A percentile compares a stretch with the other conserved stretches of the same genome.
phyloP scores from a whole-genome alignment of 2,113 vertebrate genomes.

The Psettodes erumei region DNA sequence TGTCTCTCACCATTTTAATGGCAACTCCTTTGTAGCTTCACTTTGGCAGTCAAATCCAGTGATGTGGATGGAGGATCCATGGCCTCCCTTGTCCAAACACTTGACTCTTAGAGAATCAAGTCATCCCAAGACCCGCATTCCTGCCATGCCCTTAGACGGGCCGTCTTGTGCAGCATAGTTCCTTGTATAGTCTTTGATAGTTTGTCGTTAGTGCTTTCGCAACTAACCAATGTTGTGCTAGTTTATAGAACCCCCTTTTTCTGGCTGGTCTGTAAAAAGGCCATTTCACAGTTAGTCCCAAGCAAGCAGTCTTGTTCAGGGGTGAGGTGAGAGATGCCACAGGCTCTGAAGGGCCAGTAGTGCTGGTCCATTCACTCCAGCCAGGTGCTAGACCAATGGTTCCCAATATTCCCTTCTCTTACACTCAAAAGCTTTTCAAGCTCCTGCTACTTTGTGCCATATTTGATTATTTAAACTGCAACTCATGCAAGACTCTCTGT shows the following conservation, averaged over 20 bases:
- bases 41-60: slow-evolving; percentile 80
- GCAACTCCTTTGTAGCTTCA: slow-evolving; percentile 77
- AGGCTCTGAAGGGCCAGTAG: slow-evolving; percentile 68
- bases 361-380: slow-evolving; percentile 72
- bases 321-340: slow-evolving; percentile 63
- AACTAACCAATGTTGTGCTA: slow-evolving; percentile 80
- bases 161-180: slow-evolving; percentile 79
- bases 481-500: slow-evolving; percentile 66
- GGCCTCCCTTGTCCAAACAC: slow-evolving; percentile 63
- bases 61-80: slow-evolving; percentile 62
- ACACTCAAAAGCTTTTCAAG: slow-evolving; percentile 53
- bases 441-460: slow-evolving; percentile 56
- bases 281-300: slow-evolving; percentile 78
- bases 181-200: slow-evolving; percentile 75
- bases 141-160: slow-evolving; percentile 60
- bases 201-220: slow-evolving; percentile 72
- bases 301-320: slow-evolving; percentile 75
- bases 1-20: slow-evolving; percentile 73
- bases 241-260: slow-evolving; percentile 66
- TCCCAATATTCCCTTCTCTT: slow-evolving; percentile 57
- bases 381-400: slow-evolving; percentile 74
- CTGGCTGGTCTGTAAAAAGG: slow-evolving; percentile 78
- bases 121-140: slow-evolving; percentile 53
- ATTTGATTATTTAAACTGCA: slow-evolving; percentile 63
- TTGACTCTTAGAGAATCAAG: slow-evolving; percentile 53